Conservation (phyloP, 2,888 invertebrate species). For the Drosophila neotestacea region DNA sequence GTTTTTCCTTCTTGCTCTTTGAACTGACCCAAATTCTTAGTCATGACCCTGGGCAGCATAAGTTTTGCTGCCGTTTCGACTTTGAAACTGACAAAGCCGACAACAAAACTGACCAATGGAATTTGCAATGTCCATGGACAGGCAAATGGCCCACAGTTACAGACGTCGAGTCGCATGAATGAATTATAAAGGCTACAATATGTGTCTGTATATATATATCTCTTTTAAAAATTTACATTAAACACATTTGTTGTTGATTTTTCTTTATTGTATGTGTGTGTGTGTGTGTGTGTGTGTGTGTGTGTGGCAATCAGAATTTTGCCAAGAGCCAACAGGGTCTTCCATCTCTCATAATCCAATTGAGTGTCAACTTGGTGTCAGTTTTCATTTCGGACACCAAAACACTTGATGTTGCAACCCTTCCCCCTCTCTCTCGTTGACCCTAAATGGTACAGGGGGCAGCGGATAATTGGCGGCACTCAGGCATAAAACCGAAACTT, state of each 20-base stretch:
- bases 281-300: slow-evolving; percentile 28
- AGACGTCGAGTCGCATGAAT: slow-evolving; percentile 44
- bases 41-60: slow-evolving; percentile 10
- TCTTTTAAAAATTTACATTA: background rate
- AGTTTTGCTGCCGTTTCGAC: slow-evolving; percentile 16
- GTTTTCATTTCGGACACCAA: slow-evolving; percentile 67
- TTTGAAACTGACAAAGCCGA: slow-evolving; percentile 47
- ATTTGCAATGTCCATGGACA: slow-evolving; percentile 45
- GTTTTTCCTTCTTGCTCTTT: slow-evolving; percentile 1
- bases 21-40: slow-evolving; percentile 39
- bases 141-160: slow-evolving; percentile 15
- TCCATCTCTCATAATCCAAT: slow-evolving; percentile 66
- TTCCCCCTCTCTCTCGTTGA: background rate
- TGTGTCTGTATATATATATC: background rate
- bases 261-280: slow-evolving; percentile 1
- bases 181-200: slow-evolving; percentile 7
- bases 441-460: slow-evolving; percentile 14
- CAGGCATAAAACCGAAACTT: slow-evolving; percentile 66
- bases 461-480: slow-evolving; percentile 65
- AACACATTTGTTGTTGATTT: background rate
- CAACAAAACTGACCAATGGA: slow-evolving; percentile 9
- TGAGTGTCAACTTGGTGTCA: slow-evolving; percentile 76
- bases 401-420: slow-evolving; percentile 39
- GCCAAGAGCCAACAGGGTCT: slow-evolving; percentile 31
- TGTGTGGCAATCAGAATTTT: slow-evolving; percentile 33